Conservation (phyloP, 2,797 vertebrate genomes). For the Notolepis coatsorum region DNA sequence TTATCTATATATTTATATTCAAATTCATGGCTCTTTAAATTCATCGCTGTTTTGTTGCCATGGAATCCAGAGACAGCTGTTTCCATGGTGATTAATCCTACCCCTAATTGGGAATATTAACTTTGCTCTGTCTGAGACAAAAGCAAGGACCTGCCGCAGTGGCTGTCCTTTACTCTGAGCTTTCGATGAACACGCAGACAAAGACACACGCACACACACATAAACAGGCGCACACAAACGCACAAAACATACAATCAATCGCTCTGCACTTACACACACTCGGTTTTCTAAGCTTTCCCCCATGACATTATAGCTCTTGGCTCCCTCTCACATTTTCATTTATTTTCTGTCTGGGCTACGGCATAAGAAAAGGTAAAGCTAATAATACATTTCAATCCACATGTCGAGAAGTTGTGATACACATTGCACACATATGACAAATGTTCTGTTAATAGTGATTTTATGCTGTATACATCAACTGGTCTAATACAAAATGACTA, state of each 20-base stretch:
- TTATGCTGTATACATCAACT: neutral
- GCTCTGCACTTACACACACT: constrained; percentile 17
- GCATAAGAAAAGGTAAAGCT: neutral
- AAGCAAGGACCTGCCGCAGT: constrained; percentile 30
- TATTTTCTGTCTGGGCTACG: neutral
- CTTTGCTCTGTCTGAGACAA: constrained; percentile 28
- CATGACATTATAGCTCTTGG: constrained; percentile 7
- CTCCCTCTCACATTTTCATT: constrained; percentile 25
- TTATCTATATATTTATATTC: no score
- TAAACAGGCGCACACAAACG: constrained; percentile 3
- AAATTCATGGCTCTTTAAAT: constrained; percentile 16
- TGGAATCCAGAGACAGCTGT: constrained; percentile 47
- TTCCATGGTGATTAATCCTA: constrained; percentile 64
- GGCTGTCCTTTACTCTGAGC: constrained; percentile 11
- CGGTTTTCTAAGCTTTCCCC: constrained; percentile 5
- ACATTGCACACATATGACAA: neutral
- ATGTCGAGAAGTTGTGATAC: no score
- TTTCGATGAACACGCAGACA: neutral
- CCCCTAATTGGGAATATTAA: constrained; percentile 51
- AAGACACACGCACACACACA: constrained; percentile 8
- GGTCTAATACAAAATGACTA: neutral
- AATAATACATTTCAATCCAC: neutral
- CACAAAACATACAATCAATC: neutral
- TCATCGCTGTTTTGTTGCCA: constrained; percentile 23
- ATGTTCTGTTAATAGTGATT: neutral